Percentiles rank a stretch among this genome's conserved stretches.
These are phyloP conservation scores for Platalea minor DNA, from an alignment of 2,797 vertebrate genomes.

Conservation along the genomic window DNA sequence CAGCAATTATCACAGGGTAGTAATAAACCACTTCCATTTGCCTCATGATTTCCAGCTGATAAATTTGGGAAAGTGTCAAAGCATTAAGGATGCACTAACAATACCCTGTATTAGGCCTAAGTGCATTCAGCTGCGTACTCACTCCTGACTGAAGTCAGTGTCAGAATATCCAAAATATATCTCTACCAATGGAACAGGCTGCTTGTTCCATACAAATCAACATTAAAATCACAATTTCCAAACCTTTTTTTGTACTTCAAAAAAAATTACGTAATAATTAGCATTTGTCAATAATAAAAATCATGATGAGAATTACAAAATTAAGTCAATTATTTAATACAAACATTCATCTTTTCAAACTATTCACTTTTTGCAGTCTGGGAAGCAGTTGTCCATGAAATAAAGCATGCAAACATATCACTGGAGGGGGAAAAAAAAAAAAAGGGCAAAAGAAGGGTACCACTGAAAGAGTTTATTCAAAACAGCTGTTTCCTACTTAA, in stretches of 20 bases:
- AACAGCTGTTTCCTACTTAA: not conserved
- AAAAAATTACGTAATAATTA: not conserved
- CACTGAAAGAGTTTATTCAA: not conserved
- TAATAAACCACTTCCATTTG: not conserved
- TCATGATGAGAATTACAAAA: not conserved
- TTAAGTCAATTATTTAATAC: not conserved
- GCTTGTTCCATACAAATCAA: not conserved
- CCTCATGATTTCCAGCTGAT: not conserved
- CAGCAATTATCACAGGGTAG: not conserved
- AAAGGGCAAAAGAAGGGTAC: not conserved
- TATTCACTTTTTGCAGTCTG: not conserved
- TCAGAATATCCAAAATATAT: not conserved
- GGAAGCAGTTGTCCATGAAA: not conserved
- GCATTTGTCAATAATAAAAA: not conserved
- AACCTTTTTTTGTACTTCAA: not conserved
- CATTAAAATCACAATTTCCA: not conserved
- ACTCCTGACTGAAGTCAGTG: not conserved
- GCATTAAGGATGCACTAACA: not conserved
- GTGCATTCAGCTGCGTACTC: not conserved
- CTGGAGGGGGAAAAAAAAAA: rapidly evolving
- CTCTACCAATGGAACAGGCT: not conserved
- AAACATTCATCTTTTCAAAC: not conserved
- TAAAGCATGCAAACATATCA: not conserved
- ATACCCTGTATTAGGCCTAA: not conserved
- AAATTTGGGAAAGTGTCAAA: not conserved